Evolutionary conservation across 2,888 invertebrate genomes (phyloP).

Genomic region (Conchocele bisecta): DNA sequence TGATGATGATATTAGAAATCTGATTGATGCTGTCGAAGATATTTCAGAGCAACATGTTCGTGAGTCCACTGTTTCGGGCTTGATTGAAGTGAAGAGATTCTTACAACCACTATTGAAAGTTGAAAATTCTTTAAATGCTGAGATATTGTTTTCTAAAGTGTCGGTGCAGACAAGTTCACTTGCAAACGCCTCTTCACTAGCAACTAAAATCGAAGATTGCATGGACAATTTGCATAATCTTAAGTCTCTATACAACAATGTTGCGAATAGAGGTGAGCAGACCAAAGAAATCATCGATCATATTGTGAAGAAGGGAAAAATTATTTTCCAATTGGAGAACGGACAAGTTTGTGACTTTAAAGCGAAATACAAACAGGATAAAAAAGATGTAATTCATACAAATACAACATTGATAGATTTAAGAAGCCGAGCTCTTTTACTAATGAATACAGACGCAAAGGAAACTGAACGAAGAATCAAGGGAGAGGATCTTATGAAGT

Average conservation of each 20-base stretch:
- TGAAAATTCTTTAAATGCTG: neutral
- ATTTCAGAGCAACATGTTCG: conserved; percentile 64
- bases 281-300: conserved; percentile 58
- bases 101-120: conserved; percentile 43
- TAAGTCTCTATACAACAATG: conserved; percentile 58
- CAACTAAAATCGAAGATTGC: conserved; percentile 53
- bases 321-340: conserved; percentile 33
- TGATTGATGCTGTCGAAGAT: conserved; percentile 68
- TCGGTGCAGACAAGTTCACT: conserved; percentile 23
- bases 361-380: conserved; percentile 41
- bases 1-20: conserved; percentile 63
- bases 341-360: conserved; percentile 23
- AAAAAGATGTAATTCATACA: conserved; percentile 15
- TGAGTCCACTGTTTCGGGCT: conserved; percentile 63
- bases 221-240: conserved; percentile 55
- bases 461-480: neutral
- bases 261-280: conserved; percentile 63
- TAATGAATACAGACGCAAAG: conserved; percentile 50
- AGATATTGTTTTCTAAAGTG: neutral
- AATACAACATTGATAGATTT: conserved; percentile 47
- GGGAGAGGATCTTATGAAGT: conserved; percentile 18
- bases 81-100: conserved; percentile 60
- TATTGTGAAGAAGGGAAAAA: conserved; percentile 48
- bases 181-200: conserved; percentile 25
- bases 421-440: conserved; percentile 59